Base-by-base conservation (phyloP, 2,797 vertebrate species). In the Menidia menidia region DNA sequence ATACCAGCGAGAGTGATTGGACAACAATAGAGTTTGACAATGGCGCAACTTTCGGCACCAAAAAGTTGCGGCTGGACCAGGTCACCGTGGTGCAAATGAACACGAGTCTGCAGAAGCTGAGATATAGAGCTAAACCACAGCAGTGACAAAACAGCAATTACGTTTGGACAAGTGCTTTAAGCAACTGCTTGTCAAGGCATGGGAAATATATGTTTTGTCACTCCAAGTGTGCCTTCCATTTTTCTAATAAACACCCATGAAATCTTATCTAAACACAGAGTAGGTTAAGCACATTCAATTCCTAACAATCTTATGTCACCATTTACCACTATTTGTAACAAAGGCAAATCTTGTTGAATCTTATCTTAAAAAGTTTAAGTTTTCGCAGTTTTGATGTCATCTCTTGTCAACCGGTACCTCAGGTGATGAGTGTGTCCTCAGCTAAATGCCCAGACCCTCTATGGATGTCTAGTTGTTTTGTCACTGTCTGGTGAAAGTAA, bases 1-100 rank as follows among this genome's bases (percentile, higher is more conserved):
- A 92, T 86, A 83, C 90, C 84, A 89, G 81, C 44, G 80, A 89
- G 73, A 89, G 88, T 79, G 82, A 65, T 68, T 64, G 60, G 39
- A 76, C 73, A 73, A 92, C 89, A 92, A 89, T 78, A 62, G 70
- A 76, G 60, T 7, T 1, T 60, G 81, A 86, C 81, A 78, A 84
- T 73, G 19, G 83, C 54, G 53, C 44, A 39, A 47, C 71, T 85
- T 85, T 76, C 41, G 30, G 18, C 61, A 56, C 62, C 42, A 71
- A 44, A 75, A 60, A 70, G 68, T 72, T 55, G 56, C 14, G 58
- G 47, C 43, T 30, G 60, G 60, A 72, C 41, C 47, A 6, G 66
- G 71, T 65, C 66, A 25, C 2, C 1, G 59, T 33, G 68, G 53
- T 71, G 66, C 45, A 18, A 48, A 42, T 39, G 65, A 54, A 71